phyloP scores from a whole-genome alignment of 2,113 vertebrate species.

The Kryptolebias marmoratus region DNA sequence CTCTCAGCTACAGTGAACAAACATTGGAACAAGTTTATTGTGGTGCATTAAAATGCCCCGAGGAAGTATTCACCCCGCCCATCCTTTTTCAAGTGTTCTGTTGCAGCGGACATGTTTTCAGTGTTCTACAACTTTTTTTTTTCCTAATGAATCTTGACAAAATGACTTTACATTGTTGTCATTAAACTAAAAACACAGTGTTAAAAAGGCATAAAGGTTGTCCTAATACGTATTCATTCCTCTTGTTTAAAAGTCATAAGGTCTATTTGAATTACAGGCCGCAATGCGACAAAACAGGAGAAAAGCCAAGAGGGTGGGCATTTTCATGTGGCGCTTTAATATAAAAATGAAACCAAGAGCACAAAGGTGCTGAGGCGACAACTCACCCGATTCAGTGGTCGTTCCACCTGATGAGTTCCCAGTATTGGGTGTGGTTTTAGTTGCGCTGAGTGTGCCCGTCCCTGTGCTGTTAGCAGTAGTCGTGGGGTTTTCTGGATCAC shows the following conservation, averaged over 20 bases:
- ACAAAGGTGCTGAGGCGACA: background rate
- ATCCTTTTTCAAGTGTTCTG: background rate
- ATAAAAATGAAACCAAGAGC: background rate
- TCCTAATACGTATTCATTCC: no score
- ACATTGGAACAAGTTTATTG: background rate
- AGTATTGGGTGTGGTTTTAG: background rate
- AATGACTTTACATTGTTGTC: no score
- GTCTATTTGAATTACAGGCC: background rate
- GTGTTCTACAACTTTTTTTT: background rate
- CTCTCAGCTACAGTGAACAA: slow-evolving; percentile 20
- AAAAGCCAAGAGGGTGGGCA: background rate
- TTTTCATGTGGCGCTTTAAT: background rate
- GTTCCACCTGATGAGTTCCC: background rate
- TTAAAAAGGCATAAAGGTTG: no score
- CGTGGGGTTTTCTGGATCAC: background rate
- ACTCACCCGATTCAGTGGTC: slow-evolving; percentile 36
- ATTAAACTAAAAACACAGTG: no score
- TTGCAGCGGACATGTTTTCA: background rate
- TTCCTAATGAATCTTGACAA: no score
- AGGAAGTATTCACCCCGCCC: no score
- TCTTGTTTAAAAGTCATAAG: no score
- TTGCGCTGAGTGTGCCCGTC: background rate
- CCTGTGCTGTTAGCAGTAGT: background rate
- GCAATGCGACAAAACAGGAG: background rate
- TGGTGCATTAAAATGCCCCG: no score